Conservation (phyloP, 2,797 vertebrate genomes). For the Orestias chungarensis region DNA sequence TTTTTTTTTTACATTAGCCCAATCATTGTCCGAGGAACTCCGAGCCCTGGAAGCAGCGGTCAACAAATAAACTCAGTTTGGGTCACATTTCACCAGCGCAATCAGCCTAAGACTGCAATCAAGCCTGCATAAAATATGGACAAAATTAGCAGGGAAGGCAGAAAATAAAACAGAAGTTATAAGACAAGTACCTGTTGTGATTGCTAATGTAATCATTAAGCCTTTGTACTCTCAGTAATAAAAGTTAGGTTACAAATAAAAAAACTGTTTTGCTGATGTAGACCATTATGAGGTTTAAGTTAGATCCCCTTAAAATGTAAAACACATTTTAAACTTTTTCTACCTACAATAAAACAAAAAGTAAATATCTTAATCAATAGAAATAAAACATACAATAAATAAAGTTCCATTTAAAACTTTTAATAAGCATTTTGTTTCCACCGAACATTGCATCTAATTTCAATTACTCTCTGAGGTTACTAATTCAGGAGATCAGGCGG, state of each 20-base stretch:
- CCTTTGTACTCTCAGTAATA: neutral
- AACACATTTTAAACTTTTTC: neutral
- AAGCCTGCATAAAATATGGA: slow-evolving; percentile 31
- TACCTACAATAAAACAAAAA: neutral
- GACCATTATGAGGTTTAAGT: no score
- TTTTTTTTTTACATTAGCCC: slow-evolving; percentile 20
- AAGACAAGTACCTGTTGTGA: neutral
- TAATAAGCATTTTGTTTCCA: neutral
- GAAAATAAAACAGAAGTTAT: slow-evolving; percentile 17
- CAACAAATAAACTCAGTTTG: slow-evolving; percentile 47
- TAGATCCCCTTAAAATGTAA: neutral
- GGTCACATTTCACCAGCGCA: slow-evolving; percentile 43
- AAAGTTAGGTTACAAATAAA: neutral
- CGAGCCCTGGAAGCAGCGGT: slow-evolving; percentile 40
- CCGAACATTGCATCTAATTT: neutral
- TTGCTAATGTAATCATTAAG: slow-evolving; percentile 4
- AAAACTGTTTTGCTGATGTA: neutral
- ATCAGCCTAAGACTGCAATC: slow-evolving; percentile 32
- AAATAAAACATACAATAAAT: neutral
- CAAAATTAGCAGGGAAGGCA: slow-evolving; percentile 26
- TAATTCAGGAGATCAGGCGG: slow-evolving; percentile 38
- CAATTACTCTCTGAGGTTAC: slow-evolving; percentile 13
- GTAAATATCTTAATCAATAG: neutral
- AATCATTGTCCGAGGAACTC: slow-evolving; percentile 40
- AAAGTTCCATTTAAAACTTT: neutral